Base-by-base conservation (phyloP, 1,140 invertebrate genomes). In the Helicoverpa armigera region DNA sequence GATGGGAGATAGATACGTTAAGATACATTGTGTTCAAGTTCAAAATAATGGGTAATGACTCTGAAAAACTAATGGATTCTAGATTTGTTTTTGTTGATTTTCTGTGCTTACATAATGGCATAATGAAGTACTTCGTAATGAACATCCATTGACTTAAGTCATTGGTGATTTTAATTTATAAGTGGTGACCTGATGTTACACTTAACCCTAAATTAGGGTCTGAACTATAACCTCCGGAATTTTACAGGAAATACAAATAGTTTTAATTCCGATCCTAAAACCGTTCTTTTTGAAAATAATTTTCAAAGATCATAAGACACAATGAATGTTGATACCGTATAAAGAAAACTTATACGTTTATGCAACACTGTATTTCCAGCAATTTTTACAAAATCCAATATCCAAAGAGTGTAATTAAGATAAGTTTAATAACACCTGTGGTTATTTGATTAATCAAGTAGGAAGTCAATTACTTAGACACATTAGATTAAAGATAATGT, bases 21-120 rank as follows among this genome's bases (percentile, higher is more conserved):
- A 53, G 10, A 60, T 48, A 13, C 60, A 65, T 63, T 76, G 74
- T 76, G 5, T 61, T 51, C 18, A 18, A 51, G 43, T 61, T 29
- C n/a, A 50, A 23, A 63, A 61, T 61, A 76, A 60, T 18, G 3
- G 12, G 43, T 4, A 29, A 13, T 63, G 48, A 31, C 5, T 10
- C 2, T 43, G 18, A 65, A 61, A 65, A 76, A 76, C 18, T 14
- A 16, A n/a, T 43, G 23, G 13, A 61, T 53, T 65, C 60, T 31
- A 29, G 11, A 5, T 51, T n/a, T 72, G 14, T 63, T 76, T n/a
- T 51, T 69, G 48, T 70, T 51, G 54, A 31, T 31, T 2, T 58
- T n/a, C n/a, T n/a, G n/a, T 51, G 12, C 31, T 69, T 75, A 61
- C 51, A 50, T 53, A 54, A 53, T 70, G 18, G 10, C 2, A 23